phyloP scores from a whole-genome alignment of 2,888 invertebrate genomes.

The Hyppa rectilinea region DNA sequence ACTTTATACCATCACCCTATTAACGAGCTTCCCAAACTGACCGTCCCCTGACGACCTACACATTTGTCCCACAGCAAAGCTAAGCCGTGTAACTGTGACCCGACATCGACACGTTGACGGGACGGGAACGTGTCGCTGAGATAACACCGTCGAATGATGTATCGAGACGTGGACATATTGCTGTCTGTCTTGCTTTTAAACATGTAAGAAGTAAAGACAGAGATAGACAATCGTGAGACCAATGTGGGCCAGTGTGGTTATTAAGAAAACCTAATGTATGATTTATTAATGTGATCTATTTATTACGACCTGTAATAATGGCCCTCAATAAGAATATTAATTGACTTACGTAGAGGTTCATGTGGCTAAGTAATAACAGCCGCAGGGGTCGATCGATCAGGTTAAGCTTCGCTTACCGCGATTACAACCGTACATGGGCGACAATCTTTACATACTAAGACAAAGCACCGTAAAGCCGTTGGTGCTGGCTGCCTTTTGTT shows the following conservation, averaged over 20 bases:
- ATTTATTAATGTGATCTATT: background rate
- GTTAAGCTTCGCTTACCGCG: too few relatives aligned
- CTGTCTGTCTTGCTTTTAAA: constrained; percentile 4
- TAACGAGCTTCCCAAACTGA: constrained; percentile 12
- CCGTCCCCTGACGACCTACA: constrained; percentile 27
- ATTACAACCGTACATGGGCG: too few relatives aligned
- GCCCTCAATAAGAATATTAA: background rate
- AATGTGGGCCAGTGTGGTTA: background rate
- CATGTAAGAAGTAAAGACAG: background rate
- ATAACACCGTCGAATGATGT: constrained; percentile 50
- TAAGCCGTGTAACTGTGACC: constrained; percentile 40
- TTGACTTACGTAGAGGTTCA: background rate
- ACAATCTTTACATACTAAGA: too few relatives aligned
- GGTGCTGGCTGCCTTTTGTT: too few relatives aligned
- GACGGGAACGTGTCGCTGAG: constrained; percentile 41
- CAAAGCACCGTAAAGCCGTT: too few relatives aligned
- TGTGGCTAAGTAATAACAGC: too few relatives aligned
- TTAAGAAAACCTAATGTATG: background rate
- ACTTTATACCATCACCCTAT: background rate
- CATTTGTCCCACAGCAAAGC: constrained; percentile 45
- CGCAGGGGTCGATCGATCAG: too few relatives aligned
- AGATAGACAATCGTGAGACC: too few relatives aligned
- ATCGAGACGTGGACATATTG: constrained; percentile 46
- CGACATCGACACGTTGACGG: constrained; percentile 36
- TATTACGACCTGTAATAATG: background rate